Percentiles rank a stretch among this genome's conserved stretches.
Evolutionary conservation across 1,140 invertebrate genomes (phyloP).

Genomic region (Diabrotica virgifera): DNA sequence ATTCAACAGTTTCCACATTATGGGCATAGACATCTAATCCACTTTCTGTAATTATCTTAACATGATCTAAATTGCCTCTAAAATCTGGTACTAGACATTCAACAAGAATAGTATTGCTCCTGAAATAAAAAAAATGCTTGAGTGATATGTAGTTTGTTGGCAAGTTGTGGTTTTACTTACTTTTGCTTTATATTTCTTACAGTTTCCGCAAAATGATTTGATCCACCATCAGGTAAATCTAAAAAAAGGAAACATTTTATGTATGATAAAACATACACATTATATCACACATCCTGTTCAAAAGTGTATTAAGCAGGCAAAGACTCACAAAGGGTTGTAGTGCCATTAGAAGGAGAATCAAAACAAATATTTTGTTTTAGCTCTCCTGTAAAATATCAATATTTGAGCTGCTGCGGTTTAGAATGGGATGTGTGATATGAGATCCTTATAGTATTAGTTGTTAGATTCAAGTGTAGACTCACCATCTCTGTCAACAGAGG

Average conservation of each 20-base stretch:
- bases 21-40: conserved; percentile 95
- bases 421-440: no score
- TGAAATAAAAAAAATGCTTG: conserved; percentile 44
- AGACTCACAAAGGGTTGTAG: no score
- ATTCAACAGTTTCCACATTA: conserved; percentile 94
- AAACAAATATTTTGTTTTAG: no score
- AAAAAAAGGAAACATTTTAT: conserved; percentile 29
- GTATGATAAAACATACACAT: no score
- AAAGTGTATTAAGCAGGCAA: no score
- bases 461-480: conserved; percentile 16
- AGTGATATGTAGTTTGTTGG: neutral
- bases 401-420: no score
- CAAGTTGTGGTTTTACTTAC: conserved; percentile 48
- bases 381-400: no score
- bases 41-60: conserved; percentile 74
- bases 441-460: conserved; percentile 7
- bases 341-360: no score
- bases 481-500: conserved; percentile 97
- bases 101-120: conserved; percentile 83
- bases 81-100: conserved; percentile 98
- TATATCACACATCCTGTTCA: no score
- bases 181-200: conserved; percentile 74
- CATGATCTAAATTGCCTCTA: conserved; percentile 72
- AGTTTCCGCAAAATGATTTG: conserved; percentile 87
- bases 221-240: conserved; percentile 90